Conservation (phyloP, 2,113 vertebrate species). For the Alligator mississippiensis region DNA sequence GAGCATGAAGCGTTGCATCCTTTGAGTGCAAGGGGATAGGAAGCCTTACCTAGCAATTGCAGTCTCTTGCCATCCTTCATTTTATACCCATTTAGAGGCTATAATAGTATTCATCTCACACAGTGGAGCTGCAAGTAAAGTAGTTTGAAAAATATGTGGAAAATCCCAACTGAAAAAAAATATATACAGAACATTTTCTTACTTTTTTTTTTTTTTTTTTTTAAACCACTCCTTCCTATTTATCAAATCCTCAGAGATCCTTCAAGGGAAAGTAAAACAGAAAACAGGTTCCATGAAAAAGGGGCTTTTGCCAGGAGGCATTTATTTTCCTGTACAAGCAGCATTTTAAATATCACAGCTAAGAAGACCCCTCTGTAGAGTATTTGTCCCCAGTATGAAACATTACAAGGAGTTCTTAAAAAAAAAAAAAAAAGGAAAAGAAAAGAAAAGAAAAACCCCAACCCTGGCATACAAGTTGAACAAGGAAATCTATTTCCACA, state of each 20-base stretch:
- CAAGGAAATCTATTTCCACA: conserved; percentile 60
- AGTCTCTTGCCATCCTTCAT: not conserved
- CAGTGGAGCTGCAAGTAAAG: not conserved
- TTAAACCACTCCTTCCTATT: not conserved
- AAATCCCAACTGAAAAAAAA: not conserved
- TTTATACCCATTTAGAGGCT: not conserved
- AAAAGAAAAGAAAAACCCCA: not conserved
- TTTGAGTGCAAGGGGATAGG: not conserved
- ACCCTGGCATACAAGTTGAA: conserved; percentile 31
- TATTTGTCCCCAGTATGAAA: conserved; percentile 7
- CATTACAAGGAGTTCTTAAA: not conserved
- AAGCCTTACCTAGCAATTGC: not conserved
- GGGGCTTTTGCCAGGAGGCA: not conserved
- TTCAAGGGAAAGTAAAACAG: not conserved
- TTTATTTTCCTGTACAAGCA: not conserved
- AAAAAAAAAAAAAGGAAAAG: not conserved
- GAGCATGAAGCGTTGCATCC: not conserved
- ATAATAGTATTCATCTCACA: not conserved
- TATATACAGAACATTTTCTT: not conserved
- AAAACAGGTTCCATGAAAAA: not conserved
- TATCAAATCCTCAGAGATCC: not conserved
- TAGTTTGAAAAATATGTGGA: not conserved
- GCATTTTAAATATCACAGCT: not conserved
- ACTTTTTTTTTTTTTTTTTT: not conserved
- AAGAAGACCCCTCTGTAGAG: not conserved